A percentile compares a stretch with the other conserved stretches of the same genome.
These are phyloP conservation scores for Atherinomorus stipes DNA, from an alignment of 2,113 vertebrate species.

Conservation along the genomic window DNA sequence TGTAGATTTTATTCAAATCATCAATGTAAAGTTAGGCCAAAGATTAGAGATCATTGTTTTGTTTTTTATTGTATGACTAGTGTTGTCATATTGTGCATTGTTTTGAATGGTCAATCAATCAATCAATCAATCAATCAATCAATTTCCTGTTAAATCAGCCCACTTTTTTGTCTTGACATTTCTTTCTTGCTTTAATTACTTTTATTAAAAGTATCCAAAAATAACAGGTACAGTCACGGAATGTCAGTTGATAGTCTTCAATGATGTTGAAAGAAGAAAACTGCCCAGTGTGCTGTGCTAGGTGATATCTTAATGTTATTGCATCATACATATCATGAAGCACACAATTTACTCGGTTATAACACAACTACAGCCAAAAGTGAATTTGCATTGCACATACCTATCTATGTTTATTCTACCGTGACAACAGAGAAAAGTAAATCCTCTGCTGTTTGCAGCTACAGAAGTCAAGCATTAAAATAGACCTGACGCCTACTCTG, in stretches of 20 bases:
- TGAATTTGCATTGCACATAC: slow-evolving; percentile 19
- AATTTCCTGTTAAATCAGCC: too few relatives aligned
- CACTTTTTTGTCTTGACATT: too few relatives aligned
- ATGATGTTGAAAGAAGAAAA: too few relatives aligned
- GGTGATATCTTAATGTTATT: slow-evolving; percentile 32
- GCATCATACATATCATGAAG: slow-evolving; percentile 42
- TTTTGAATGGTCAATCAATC: too few relatives aligned
- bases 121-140: too few relatives aligned
- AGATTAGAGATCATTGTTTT: neutral
- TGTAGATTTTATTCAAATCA: too few relatives aligned
- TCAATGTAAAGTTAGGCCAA: too few relatives aligned
- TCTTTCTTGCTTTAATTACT: too few relatives aligned
- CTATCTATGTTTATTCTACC: slow-evolving; percentile 20
- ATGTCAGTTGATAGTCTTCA: too few relatives aligned
- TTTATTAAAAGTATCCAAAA: neutral
- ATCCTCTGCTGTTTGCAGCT: slow-evolving; percentile 42
- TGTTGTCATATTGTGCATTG: too few relatives aligned
- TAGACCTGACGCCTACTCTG: slow-evolving; percentile 16
- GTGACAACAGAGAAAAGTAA: slow-evolving; percentile 17
- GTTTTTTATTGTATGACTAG: too few relatives aligned
- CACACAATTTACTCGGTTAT: slow-evolving; percentile 15
- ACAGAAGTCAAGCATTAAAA: slow-evolving; percentile 55
- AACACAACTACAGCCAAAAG: slow-evolving; percentile 12
- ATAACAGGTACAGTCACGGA: neutral
- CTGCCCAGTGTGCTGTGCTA: neutral